Evolutionary conservation across 2,113 vertebrate genomes (phyloP), one percentile per base, ranked within the genome.

Genomic region (Gymnobelideus leadbeateri): DNA sequence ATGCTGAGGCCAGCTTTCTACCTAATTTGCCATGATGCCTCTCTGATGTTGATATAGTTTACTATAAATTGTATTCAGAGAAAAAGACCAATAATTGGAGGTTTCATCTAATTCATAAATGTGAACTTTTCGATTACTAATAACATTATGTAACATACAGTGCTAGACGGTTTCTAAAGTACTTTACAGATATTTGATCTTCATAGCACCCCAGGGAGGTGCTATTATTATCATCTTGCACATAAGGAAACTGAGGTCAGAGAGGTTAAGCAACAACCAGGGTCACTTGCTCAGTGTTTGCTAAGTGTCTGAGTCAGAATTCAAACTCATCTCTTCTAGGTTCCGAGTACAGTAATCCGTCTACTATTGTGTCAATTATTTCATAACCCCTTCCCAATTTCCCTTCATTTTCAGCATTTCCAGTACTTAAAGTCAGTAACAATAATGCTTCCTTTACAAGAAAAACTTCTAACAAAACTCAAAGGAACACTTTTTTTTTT

Each of bases 401-500:
- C 68, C 68, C 68, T n/a, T 84, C 19, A 43, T 84, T 84, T 49
- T 1, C 31, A 47, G 89, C 1, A 0, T 94, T 1, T 0, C 46
- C 95, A 77, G 90, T 92, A 97, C 2, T 49, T 91, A 93, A 84
- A 23, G 21, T 47, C 46, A 92, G 3, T 84, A 92, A 47, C 77
- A 92, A 96, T 16, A 95, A 51, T 61, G 31, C 0, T 95, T 90
- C n/a, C 26, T 91, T 89, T 43, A 51, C 68, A 90, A 37, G 52
- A 92, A 53, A 84, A 57, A 25, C 89, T 96, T 94, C 96, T 52
- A 96, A 52, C 3, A 92, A 98, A 97, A 94, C 31, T 94, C 77
- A 93, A 24, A 55, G 53, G 90, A 84, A 84, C 3, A 89, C 25
- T 94, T 98, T 98, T 97, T 93, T 55, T 61, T 61, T n/a, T 61